Base-by-base conservation (phyloP, 2,888 invertebrate species). In the Drosophila paramelanica region DNA sequence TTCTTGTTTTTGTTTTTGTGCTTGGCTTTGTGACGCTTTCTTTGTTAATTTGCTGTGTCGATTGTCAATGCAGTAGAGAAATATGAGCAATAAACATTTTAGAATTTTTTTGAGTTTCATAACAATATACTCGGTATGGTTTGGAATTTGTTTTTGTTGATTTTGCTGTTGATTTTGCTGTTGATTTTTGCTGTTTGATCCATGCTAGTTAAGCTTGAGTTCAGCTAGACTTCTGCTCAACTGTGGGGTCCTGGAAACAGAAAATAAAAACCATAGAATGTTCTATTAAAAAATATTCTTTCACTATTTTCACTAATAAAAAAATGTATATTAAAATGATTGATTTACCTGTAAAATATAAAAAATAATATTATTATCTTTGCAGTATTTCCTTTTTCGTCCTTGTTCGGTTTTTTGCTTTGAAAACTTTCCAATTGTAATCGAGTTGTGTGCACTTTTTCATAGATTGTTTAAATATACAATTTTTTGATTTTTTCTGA, bases 331-430 rank as follows among this genome's bases (percentile, higher is more conserved):
- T 3, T 3, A 13, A 36, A 17, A 17, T 17, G 17, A 17, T 17
- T 25, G 8, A 27, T 75, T 86, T 84, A 88, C 88, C 88, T 88
- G 88, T 88, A 84, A 86, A 79, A 84, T 88, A 89, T 82, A 81
- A 81, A 85, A 73, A 77, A 73, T 62, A 72, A 70, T 81, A 81
- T 88, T 85, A 86, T 72, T 86, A 80, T 69, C 62, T 68, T 20
- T 58, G 51, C 31, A 49, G 14, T 64, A 61, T 56, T 61, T 68
- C 55, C 61, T 46, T 51, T 62, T 45, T 70, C 49, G 52, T 57
- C 72, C 59, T 62, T 74, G 52, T 33, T 65, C 55, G 20, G 42
- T 31, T 70, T 31, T 70, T 53, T 61, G 64, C 58, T 62, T 73
- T 71, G 56, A 66, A 67, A 75, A 75, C 71, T 78, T 77, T 77